Evolutionary conservation across 2,888 invertebrate genomes (phyloP), one percentile per base, ranked within the genome.

Genomic region (Andrena fulva): DNA sequence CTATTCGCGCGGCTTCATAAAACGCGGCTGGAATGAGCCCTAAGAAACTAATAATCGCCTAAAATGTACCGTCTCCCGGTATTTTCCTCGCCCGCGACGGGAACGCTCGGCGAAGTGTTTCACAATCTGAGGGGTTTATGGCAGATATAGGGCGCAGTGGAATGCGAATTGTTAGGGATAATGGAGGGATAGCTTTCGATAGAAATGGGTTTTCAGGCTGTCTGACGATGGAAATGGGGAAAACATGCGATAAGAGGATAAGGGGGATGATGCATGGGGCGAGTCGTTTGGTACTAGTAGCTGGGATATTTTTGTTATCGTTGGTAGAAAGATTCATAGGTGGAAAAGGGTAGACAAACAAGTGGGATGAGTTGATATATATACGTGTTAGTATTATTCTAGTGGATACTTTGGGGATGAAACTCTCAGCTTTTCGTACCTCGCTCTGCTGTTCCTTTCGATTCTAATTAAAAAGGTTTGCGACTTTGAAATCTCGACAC

Each of bases 1-100:
- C 33, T 5, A 8, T 16, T 52, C 31, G 33, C 12, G 20, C 20
- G 29, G 24, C 27, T 8, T 66, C 66, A 10, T 66, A 66, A 66
- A 66, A 66, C n/a, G 50, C 29, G 20, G 31, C 29, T 6, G 5
- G 24, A 3, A 0, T 6, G 24, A 31, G 20, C 2, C 35, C 7
- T 24, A 33, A 68, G 27, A 68, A 20, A 54, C 4, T 24, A 35
- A 35, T 68, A 68, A 33, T 68, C 67, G 67, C 6, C 33, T 29
- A 12, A 10, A 66, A 50, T 29, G 7, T 48, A 4, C 20, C 20
- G 10, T 33, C 29, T 31, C n/a, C 7, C 31, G 3, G 31, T 33
- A 24, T 56, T 52, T 52, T 52, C 20, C 8, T 52, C 20, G 20
- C n/a, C 20, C 20, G 20, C 20, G 20, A 52, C 8, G 52, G n/a